phyloP scores from a whole-genome alignment of 2,888 invertebrate species.

The Drymonia ruficornis region DNA sequence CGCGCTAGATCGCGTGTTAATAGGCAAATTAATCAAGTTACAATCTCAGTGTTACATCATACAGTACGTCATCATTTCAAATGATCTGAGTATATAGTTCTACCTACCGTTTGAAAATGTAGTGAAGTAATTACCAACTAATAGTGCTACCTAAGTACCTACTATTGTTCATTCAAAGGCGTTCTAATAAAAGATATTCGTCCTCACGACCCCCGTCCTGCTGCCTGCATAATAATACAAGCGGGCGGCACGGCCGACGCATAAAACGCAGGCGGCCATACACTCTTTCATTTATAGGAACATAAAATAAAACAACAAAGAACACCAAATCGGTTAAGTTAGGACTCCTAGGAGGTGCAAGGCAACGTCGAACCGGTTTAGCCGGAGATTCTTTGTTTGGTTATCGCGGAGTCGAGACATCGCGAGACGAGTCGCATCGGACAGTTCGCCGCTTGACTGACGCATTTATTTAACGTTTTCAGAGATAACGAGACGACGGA shows the following conservation, averaged over 20 bases:
- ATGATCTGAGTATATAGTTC: no score
- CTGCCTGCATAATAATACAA: slow-evolving; percentile 20
- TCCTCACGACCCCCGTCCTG: slow-evolving; percentile 48
- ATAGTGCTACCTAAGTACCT: no score
- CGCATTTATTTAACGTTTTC: slow-evolving; percentile 54
- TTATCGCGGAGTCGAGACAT: slow-evolving; percentile 61
- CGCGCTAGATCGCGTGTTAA: no score
- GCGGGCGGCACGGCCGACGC: slow-evolving; percentile 41
- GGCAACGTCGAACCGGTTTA: slow-evolving; percentile 72
- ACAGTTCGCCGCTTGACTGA: slow-evolving; percentile 51
- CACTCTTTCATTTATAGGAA: slow-evolving; percentile 57
- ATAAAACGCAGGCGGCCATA: slow-evolving; percentile 45
- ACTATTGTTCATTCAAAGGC: neutral
- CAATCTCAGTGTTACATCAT: no score
- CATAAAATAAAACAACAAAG: slow-evolving; percentile 69
- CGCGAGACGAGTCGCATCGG: slow-evolving; percentile 47
- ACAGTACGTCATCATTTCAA: no score
- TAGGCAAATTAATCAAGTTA: no score
- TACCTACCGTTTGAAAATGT: no score
- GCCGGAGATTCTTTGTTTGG: slow-evolving; percentile 69
- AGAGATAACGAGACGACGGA: slow-evolving; percentile 63
- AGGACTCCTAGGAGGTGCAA: slow-evolving; percentile 70
- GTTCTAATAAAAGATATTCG: slow-evolving; percentile 24
- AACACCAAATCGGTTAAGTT: slow-evolving; percentile 72
- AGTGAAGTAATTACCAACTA: no score